Evolutionary conservation across 1,140 invertebrate species (phyloP).

Genomic region (Homarus americanus): DNA sequence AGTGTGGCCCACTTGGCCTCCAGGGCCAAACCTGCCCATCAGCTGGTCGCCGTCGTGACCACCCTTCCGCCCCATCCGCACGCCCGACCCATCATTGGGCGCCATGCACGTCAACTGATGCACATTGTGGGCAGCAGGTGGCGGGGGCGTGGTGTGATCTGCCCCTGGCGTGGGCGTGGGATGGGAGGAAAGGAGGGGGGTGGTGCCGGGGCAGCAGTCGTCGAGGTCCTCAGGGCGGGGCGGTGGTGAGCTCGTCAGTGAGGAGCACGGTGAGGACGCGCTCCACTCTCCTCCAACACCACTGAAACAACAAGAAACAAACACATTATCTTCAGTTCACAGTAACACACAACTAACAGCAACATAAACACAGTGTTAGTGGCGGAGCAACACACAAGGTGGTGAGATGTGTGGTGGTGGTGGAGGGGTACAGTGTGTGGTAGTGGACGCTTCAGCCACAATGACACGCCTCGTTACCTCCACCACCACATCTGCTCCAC

Average conservation of each 20-base stretch:
- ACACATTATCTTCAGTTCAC: too few species aligned
- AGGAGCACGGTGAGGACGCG: constrained; percentile 64
- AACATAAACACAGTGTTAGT: background rate
- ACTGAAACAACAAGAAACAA: constrained; percentile 38
- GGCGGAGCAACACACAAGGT: background rate
- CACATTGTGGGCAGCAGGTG: constrained; percentile 37
- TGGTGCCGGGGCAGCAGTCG: constrained; percentile 45
- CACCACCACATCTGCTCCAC: background rate
- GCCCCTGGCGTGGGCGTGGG: constrained; percentile 48
- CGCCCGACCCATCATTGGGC: constrained; percentile 62
- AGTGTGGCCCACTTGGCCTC: constrained; percentile 48
- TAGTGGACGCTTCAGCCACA: background rate
- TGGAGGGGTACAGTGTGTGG: too few species aligned
- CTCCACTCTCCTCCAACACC: constrained; percentile 65
- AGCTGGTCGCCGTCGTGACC: constrained; percentile 60
- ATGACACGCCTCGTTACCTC: background rate
- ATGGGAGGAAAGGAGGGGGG: too few species aligned
- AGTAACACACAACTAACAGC: background rate
- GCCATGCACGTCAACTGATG: constrained; percentile 55
- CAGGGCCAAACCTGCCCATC: constrained; percentile 61
- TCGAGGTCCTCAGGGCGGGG: constrained; percentile 63
- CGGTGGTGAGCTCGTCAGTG: constrained; percentile 58
- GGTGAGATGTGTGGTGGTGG: too few species aligned
- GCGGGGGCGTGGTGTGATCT: constrained; percentile 36
- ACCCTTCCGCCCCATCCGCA: constrained; percentile 60